A percentile compares a stretch with the other conserved stretches of the same genome.
Conservation (phyloP, 2,797 vertebrate genomes). For the Karalla daura region DNA sequence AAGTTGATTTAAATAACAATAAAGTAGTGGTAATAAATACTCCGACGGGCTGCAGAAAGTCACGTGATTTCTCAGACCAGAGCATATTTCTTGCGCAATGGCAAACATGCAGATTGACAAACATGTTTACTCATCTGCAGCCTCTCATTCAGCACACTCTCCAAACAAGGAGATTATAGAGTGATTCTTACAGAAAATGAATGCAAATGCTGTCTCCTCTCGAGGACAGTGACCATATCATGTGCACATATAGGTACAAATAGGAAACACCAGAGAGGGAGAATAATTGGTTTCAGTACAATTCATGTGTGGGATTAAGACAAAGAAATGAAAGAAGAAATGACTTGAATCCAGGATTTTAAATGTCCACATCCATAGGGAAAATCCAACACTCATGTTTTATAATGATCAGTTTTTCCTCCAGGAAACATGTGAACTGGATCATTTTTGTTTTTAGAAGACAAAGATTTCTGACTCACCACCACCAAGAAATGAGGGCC, state of each 20-base stretch:
- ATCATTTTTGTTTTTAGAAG: not conserved
- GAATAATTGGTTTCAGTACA: not conserved
- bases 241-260: not conserved
- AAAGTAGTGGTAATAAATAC: constrained; percentile 18
- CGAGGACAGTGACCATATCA: not conserved
- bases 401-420: not conserved
- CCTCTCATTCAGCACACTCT: not conserved
- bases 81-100: not conserved
- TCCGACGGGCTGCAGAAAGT: not conserved
- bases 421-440: not conserved
- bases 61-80: not conserved
- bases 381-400: not conserved
- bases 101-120: not conserved
- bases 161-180: not conserved
- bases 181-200: too few species aligned
- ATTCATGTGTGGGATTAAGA: not conserved
- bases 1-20: constrained; percentile 41
- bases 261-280: not conserved
- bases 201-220: not conserved
- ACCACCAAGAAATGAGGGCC: not conserved
- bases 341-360: not conserved
- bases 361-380: not conserved
- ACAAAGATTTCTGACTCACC: not conserved
- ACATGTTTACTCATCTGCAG: not conserved
- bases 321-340: not conserved